Percentiles rank a stretch among this genome's conserved stretches.
Evolutionary conservation across 2,888 invertebrate species (phyloP).

Genomic region (Mechanitis messenoides): DNA sequence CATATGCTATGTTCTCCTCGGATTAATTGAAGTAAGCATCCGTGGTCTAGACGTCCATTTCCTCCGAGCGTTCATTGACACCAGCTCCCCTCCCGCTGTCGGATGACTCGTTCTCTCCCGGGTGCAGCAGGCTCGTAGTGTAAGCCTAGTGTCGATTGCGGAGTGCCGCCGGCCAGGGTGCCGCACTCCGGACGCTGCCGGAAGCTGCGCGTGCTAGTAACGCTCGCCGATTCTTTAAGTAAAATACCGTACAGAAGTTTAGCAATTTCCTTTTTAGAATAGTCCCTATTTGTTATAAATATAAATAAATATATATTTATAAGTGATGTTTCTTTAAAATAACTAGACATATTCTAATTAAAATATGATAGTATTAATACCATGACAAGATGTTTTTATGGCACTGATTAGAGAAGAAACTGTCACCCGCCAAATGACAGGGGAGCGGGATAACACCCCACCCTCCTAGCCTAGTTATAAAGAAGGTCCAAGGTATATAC

Average conservation of each 20-base stretch:
- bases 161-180: conserved; percentile 12
- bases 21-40: conserved; percentile 35
- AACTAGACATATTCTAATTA: no score
- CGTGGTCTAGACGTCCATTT: conserved; percentile 48
- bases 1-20: conserved; percentile 13
- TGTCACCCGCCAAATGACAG: no score
- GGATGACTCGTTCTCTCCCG: conserved; percentile 23
- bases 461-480: no score
- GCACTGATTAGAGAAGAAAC: no score
- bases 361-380: no score
- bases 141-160: background rate
- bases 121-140: conserved; percentile 14
- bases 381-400: no score
- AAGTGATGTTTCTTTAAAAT: no score
- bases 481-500: no score
- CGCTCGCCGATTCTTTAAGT: conserved; percentile 13
- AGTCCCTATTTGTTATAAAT: background rate
- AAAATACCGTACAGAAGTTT: conserved; percentile 8
- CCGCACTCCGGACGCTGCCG: conserved; percentile 14
- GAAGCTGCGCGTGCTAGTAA: conserved; percentile 22
- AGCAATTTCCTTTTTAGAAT: background rate
- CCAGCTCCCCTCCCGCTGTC: conserved; percentile 22
- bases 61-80: conserved; percentile 51
- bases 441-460: no score
- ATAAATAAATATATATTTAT: no score